These are phyloP conservation scores for Planiliza haematocheilus DNA, from an alignment of 2,113 vertebrate genomes.

Conservation along the genomic window DNA sequence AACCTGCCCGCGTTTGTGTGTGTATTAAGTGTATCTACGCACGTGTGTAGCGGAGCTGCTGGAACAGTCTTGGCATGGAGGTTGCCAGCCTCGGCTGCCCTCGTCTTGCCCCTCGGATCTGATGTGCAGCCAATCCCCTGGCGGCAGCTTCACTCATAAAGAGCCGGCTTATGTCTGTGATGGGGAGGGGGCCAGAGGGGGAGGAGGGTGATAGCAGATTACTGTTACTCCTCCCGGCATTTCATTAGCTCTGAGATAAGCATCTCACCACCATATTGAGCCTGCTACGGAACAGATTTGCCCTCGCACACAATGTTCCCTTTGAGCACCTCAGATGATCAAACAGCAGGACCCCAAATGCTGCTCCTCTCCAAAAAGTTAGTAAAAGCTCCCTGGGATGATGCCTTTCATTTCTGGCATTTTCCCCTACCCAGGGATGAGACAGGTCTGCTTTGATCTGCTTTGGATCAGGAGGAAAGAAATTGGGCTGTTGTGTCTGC, in stretches of 20 bases:
- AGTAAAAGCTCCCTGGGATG: constrained; percentile 82
- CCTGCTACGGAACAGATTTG: constrained; percentile 78
- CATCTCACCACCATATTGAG: constrained; percentile 76
- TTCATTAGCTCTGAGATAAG: constrained; percentile 83
- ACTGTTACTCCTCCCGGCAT: constrained; percentile 79
- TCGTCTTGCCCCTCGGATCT: constrained; percentile 66
- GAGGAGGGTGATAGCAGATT: constrained; percentile 73
- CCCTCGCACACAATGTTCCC: constrained; percentile 72
- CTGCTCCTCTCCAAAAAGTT: constrained; percentile 83
- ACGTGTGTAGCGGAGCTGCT: constrained; percentile 13
- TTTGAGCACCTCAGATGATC: constrained; percentile 83
- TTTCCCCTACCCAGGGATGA: constrained; percentile 82
- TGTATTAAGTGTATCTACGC: constrained; percentile 6
- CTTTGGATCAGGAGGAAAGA: constrained; percentile 84
- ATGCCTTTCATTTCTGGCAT: constrained; percentile 83
- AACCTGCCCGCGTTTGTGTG: constrained; percentile 11
- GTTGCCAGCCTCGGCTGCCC: constrained; percentile 59
- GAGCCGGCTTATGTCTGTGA: constrained; percentile 66
- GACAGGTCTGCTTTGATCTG: constrained; percentile 94
- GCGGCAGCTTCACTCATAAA: constrained; percentile 66
- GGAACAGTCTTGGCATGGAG: constrained; percentile 36
- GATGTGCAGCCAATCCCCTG: constrained; percentile 70
- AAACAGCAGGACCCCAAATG: constrained; percentile 79
- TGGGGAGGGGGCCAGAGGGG: constrained; percentile 24
- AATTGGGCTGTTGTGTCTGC: constrained; percentile 92